Evolutionary conservation across 2,113 vertebrate species (phyloP).

Genomic region (Piprites chloris): DNA sequence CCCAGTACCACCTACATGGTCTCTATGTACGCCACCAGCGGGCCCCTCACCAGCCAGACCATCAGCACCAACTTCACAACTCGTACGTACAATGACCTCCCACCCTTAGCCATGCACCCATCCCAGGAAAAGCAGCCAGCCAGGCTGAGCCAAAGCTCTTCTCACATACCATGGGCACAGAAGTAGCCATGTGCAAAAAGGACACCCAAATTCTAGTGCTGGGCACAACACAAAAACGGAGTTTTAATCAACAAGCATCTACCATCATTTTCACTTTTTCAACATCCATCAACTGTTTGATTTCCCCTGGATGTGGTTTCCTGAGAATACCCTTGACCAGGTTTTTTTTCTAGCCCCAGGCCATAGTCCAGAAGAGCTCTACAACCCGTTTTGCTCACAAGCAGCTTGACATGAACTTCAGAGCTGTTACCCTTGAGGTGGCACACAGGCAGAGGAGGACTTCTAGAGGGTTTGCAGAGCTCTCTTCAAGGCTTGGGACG

Average conservation of each 20-base stretch:
- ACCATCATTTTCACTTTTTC: neutral
- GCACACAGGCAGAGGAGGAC: neutral
- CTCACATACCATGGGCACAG: fast-evolving
- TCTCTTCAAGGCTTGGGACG: neutral
- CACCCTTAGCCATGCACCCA: neutral
- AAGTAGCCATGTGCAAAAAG: neutral
- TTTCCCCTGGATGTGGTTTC: neutral
- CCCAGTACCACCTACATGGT: conserved; percentile 88
- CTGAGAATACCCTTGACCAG: neutral
- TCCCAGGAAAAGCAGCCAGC: neutral
- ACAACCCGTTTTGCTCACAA: neutral
- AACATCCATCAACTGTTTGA: neutral
- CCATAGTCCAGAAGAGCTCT: neutral
- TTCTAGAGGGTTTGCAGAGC: neutral
- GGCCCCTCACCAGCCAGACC: conserved; percentile 87
- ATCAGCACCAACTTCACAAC: conserved; percentile 90
- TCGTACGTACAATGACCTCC: conserved; percentile 75
- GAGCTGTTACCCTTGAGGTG: neutral
- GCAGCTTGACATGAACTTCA: neutral
- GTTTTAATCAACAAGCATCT: neutral
- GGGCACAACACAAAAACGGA: neutral
- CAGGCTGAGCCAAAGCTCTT: neutral
- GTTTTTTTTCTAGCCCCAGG: neutral
- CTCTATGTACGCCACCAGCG: conserved; percentile 87
- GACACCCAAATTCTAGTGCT: neutral